Conservation (phyloP, 2,113 vertebrate genomes). For the Zapus hudsonius region DNA sequence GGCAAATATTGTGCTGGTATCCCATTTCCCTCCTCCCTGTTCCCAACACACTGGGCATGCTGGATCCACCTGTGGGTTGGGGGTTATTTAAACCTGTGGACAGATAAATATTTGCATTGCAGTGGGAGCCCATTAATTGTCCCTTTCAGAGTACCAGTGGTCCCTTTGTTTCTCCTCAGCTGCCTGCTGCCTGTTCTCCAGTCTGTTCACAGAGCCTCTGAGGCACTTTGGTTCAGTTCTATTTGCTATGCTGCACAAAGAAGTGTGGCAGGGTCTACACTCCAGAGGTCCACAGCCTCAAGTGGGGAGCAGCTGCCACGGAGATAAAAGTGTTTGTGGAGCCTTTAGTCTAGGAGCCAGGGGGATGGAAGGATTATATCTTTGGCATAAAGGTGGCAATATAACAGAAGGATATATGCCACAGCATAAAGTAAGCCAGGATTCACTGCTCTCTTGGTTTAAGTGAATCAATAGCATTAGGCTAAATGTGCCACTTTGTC, state of each 20-base stretch:
- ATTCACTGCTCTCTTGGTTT: constrained; percentile 45
- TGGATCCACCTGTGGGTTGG: too few species aligned
- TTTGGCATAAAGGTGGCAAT: constrained; percentile 35
- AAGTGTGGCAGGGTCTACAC: not conserved
- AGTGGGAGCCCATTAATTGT: not conserved
- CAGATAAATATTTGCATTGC: not conserved
- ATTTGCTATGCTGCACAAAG: not conserved
- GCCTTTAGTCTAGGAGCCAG: not conserved
- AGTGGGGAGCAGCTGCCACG: constrained; percentile 36
- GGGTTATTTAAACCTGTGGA: too few species aligned
- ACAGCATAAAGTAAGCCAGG: constrained; percentile 23
- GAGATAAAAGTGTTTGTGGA: constrained; percentile 33
- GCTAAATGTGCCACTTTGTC: constrained; percentile 32
- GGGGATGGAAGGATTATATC: not conserved
- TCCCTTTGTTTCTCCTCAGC: not conserved
- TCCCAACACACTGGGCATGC: too few species aligned
- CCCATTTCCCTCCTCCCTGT: too few species aligned
- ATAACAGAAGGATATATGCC: not conserved
- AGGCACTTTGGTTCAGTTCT: not conserved
- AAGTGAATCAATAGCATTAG: constrained; percentile 42
- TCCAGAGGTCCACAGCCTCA: not conserved
- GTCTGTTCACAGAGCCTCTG: not conserved
- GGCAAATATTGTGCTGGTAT: too few species aligned
- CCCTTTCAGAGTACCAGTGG: not conserved
- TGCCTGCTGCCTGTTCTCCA: not conserved